Base-by-base conservation (phyloP, 2,113 vertebrate genomes). In the Colistium nudipinnis region DNA sequence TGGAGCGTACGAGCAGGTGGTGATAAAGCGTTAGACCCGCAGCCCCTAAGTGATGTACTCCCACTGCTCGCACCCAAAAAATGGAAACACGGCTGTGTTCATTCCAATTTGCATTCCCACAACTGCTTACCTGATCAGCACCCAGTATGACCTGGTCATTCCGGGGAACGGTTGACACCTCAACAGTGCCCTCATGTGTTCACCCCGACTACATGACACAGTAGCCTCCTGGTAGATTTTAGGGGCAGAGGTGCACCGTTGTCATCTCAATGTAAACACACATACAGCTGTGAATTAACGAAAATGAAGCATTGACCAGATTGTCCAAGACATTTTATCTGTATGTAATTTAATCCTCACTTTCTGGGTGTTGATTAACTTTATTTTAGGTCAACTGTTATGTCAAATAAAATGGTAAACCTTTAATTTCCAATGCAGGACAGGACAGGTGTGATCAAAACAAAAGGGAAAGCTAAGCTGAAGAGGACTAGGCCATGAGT, bases 1-100 rank as follows among this genome's bases (percentile, higher is more conserved):
- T 57, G 97, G 96, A 83, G 94, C 96, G 0, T 99, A 97, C 13
- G 97, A 99, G 81, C 97, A 98, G 90, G 97, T 99, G 60, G 97
- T 99, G 82, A 94, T 94, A 1, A 94, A 93, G 80, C 93, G 92
- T 65, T 94, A 91, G 71, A 43, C n/a, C n/a, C 39, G 20, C 38
- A 69, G 54, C 62, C 57, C 47, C 41, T 61, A 54, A 30, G 27
- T 36, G 53, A 60, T 11, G 65, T 62, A 52, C 74, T 44, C 60
- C 62, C 19, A 41, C 57, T 7, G 53, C 77, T 57, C 41, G 48
- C 52, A 38, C 45, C 10, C 14, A 6, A 17, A 24, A 57, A 61
- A 55, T 30, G 54, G 53, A 60, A 51, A 67, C 30, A 30, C 52
- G 36, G n/a, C 31, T 0, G 45, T 51, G 69, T 73, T 47, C 17